Conservation (phyloP, 2,797 vertebrate species). For the Muraenolepis orangiensis region DNA sequence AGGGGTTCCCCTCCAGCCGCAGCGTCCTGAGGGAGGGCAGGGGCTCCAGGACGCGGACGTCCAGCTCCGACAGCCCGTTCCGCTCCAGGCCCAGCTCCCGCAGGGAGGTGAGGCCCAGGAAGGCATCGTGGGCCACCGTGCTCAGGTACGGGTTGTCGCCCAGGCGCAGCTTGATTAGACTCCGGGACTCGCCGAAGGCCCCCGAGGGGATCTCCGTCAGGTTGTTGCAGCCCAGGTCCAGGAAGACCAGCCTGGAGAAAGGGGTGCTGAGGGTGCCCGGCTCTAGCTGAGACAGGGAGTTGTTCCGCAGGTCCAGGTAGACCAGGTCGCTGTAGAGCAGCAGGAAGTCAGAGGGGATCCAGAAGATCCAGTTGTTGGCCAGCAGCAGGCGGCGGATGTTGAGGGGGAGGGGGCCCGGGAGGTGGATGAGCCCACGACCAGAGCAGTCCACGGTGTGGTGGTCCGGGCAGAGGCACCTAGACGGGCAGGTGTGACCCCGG, state of each 20-base stretch:
- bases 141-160: slow-evolving; percentile 83
- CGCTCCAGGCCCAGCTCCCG: slow-evolving; percentile 86
- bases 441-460: slow-evolving; percentile 90
- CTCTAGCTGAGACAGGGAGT: slow-evolving; percentile 81
- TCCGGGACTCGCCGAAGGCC: slow-evolving; percentile 81
- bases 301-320: slow-evolving; percentile 90
- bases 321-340: slow-evolving; percentile 88
- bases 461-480: slow-evolving; percentile 85
- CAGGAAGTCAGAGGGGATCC: slow-evolving; percentile 86
- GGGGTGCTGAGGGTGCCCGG: slow-evolving; percentile 81
- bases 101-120: slow-evolving; percentile 80
- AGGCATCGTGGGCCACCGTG: slow-evolving; percentile 80
- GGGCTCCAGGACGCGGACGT: slow-evolving; percentile 74
- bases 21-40: slow-evolving; percentile 81
- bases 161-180: slow-evolving; percentile 83
- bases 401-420: slow-evolving; percentile 85
- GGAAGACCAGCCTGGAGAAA: slow-evolving; percentile 83
- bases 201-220: slow-evolving; percentile 83
- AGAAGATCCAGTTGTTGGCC: slow-evolving; percentile 86
- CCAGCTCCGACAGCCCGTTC: slow-evolving; percentile 80
- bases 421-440: slow-evolving; percentile 79
- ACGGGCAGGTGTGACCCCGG: slow-evolving; percentile 77
- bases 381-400: slow-evolving; percentile 85
- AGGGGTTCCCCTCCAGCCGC: slow-evolving; percentile 89
- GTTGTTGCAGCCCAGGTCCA: slow-evolving; percentile 90